Evolutionary conservation across 2,113 vertebrate genomes (phyloP).

Genomic region (Ardeotis arabs): DNA sequence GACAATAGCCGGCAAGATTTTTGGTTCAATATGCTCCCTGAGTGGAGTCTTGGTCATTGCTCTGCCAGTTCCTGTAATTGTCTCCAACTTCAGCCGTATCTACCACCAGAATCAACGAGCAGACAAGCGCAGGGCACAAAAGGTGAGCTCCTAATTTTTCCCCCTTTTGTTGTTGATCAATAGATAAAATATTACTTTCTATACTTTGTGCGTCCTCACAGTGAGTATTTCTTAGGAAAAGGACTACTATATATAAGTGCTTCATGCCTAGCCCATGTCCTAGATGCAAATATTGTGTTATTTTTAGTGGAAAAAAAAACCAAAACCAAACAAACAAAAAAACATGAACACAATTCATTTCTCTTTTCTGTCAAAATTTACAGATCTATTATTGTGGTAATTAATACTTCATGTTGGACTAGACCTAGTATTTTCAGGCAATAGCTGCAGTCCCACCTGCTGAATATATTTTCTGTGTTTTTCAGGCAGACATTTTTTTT

Average conservation of each 20-base stretch:
- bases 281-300: background rate
- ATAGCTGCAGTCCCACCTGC: background rate
- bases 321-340: background rate
- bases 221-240: background rate
- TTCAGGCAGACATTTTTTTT: background rate
- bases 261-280: background rate
- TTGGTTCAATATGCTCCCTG: slow-evolving; percentile 93
- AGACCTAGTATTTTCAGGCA: background rate
- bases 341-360: rapidly evolving
- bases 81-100: slow-evolving; percentile 98
- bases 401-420: background rate
- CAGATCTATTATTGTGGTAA: background rate
- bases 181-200: background rate
- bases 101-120: slow-evolving; percentile 98
- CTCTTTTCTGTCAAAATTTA: background rate
- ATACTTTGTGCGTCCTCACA: background rate
- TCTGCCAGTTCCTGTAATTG: slow-evolving; percentile 95
- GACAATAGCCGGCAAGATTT: slow-evolving; percentile 96
- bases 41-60: slow-evolving; percentile 97
- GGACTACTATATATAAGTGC: background rate
- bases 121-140: slow-evolving; percentile 94
- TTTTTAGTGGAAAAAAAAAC: background rate
- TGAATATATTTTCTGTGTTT: background rate
- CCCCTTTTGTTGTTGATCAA: background rate
- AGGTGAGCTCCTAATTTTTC: slow-evolving; percentile 76